phyloP scores from a whole-genome alignment of 64 coral and sea anemone genomes.

The Cladopsammia gracilis region DNA sequence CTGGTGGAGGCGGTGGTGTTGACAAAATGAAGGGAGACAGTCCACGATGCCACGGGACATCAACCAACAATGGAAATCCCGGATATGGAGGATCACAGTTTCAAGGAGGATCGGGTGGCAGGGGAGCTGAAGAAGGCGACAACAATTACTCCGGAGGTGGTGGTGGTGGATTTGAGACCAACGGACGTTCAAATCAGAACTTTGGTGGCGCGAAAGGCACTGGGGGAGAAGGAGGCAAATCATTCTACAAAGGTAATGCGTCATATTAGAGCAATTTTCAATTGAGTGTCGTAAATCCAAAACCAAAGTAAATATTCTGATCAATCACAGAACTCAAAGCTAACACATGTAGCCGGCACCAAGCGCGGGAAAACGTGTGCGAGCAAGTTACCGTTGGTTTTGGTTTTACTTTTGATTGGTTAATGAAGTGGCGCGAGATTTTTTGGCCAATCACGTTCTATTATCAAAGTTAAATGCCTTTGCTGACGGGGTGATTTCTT shows the following conservation, averaged over 20 bases:
- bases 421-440: too few species aligned
- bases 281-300: too few species aligned
- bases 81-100: conserved; percentile 90
- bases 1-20: conserved; percentile 90
- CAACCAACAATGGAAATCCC: conserved; percentile 70
- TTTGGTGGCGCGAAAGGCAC: conserved; percentile 87
- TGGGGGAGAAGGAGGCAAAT: conserved; percentile 86
- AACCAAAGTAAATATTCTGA: too few species aligned
- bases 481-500: too few species aligned
- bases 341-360: too few species aligned
- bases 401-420: too few species aligned
- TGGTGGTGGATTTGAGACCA: conserved; percentile 86
- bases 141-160: conserved; percentile 95
- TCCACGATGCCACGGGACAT: conserved; percentile 81
- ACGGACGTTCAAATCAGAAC: conserved; percentile 89
- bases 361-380: too few species aligned
- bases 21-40: conserved; percentile 93
- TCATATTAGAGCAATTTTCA: neutral
- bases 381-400: too few species aligned
- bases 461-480: too few species aligned
- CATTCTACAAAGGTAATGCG: conserved; percentile 76
- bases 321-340: too few species aligned
- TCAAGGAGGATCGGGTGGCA: conserved; percentile 77
- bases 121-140: conserved; percentile 88
- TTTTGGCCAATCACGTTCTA: too few species aligned